Conservation (phyloP, 2,797 vertebrate genomes). For the Phoebastria nigripes region DNA sequence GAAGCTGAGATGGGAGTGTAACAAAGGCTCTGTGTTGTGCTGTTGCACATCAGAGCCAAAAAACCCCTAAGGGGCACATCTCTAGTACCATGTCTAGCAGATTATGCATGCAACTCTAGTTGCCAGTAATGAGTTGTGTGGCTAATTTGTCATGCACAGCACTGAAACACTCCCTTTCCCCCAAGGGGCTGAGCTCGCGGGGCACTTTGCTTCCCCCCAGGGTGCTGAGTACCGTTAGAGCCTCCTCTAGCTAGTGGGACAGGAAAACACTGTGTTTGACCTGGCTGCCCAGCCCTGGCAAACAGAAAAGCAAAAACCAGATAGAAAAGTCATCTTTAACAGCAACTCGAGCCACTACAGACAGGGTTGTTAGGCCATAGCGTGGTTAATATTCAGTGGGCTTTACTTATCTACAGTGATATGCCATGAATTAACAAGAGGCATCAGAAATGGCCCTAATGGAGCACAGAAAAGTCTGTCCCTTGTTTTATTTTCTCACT, state of each 20-base stretch:
- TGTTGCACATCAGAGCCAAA: slow-evolving; percentile 46
- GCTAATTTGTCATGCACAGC: slow-evolving; percentile 50
- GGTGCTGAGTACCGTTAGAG: not conserved
- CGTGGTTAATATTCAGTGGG: not conserved
- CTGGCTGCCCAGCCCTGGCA: not conserved
- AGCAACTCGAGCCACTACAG: not conserved
- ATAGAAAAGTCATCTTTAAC: not conserved
- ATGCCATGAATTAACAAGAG: not conserved
- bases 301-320: not conserved
- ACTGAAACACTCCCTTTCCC: slow-evolving; percentile 1
- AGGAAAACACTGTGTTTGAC: not conserved
- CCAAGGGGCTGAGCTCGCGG: not conserved
- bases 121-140: slow-evolving; percentile 43
- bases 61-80: slow-evolving; percentile 47
- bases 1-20: slow-evolving; percentile 34
- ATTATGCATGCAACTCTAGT: slow-evolving; percentile 56
- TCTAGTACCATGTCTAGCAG: slow-evolving; percentile 49
- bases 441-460: not conserved
- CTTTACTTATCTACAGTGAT: not conserved
- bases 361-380: not conserved
- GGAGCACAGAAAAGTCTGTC: not conserved
- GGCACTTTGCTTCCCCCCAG: not conserved
- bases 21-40: slow-evolving; percentile 63
- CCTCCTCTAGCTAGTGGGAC: not conserved
- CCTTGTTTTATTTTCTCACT: slow-evolving; percentile 43